Evolutionary conservation across 2,888 invertebrate genomes (phyloP).

Genomic region (Ichneumon xanthorius): DNA sequence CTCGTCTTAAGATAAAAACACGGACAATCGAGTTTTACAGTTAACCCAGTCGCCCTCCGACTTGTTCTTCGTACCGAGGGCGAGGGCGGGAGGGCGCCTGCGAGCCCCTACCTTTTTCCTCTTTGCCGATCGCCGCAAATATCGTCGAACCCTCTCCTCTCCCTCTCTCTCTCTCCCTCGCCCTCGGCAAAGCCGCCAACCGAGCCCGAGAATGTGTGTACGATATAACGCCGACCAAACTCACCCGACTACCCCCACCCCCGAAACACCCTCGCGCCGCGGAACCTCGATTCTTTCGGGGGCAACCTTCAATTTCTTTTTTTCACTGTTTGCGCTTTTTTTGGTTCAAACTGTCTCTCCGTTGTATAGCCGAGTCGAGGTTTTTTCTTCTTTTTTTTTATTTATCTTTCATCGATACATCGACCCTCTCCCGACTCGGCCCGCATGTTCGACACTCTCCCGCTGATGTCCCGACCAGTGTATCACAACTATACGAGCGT

Average conservation of each 20-base stretch:
- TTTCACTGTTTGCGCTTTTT: conserved; percentile 63
- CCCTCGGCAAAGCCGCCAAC: background rate
- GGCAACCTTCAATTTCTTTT: conserved; percentile 77
- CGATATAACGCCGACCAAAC: conserved; percentile 43
- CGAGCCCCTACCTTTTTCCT: conserved; percentile 57
- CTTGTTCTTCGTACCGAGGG: conserved; percentile 67
- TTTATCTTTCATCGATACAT: conserved; percentile 70
- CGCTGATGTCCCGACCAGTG: conserved; percentile 56
- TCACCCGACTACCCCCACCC: conserved; percentile 40
- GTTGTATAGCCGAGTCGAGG: conserved; percentile 62
- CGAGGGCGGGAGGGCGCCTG: conserved; percentile 30
- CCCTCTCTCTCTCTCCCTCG: background rate
- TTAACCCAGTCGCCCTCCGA: conserved; percentile 80
- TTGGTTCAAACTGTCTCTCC: conserved; percentile 69
- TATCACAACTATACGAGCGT: conserved; percentile 60
- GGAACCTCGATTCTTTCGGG: conserved; percentile 79
- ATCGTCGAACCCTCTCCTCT: conserved; percentile 59
- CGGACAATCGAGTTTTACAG: conserved; percentile 83
- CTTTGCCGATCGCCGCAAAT: conserved; percentile 64
- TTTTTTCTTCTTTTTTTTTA: conserved; percentile 45
- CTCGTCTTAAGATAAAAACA: conserved; percentile 84
- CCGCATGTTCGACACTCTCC: conserved; percentile 55
- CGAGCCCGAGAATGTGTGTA: conserved; percentile 47
- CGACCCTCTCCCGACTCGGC: conserved; percentile 40
- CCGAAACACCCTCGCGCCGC: conserved; percentile 49